These are phyloP conservation scores for Drosophila ezoana DNA, from an alignment of 2,888 invertebrate species.

Conservation along the genomic window DNA sequence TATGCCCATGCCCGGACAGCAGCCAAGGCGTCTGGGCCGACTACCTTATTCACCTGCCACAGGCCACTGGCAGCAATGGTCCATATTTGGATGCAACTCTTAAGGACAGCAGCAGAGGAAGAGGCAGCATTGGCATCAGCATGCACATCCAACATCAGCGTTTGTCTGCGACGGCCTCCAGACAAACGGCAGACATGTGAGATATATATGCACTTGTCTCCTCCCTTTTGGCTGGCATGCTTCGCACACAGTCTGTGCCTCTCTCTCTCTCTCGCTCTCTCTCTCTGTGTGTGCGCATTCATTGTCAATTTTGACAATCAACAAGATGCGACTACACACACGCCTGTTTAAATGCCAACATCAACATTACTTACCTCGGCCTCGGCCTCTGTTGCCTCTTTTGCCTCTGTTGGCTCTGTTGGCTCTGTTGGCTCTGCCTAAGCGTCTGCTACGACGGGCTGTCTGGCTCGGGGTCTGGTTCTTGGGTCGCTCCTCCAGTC, in stretches of 20 bases:
- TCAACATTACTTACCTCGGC: constrained; percentile 58
- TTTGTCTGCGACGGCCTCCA: constrained; percentile 73
- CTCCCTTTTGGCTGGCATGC: constrained; percentile 28
- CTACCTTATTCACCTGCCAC: constrained; percentile 74
- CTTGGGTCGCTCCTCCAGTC: constrained; percentile 13
- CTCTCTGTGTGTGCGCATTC: constrained; percentile 58
- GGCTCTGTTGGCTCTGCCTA: constrained; percentile 15
- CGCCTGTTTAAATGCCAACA: constrained; percentile 75
- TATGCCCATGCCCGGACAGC: constrained; percentile 37
- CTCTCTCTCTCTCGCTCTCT: not conserved
- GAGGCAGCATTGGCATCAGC: constrained; percentile 43
- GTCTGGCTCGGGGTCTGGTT: constrained; percentile 67
- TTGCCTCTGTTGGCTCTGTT: constrained; percentile 6
- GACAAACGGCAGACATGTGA: constrained; percentile 82
- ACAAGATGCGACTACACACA: constrained; percentile 76
- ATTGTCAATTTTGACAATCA: constrained; percentile 83
- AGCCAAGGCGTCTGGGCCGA: constrained; percentile 61
- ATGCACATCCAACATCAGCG: constrained; percentile 58
- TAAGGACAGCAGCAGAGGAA: constrained; percentile 65
- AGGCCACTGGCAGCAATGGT: constrained; percentile 64
- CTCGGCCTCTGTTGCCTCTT: constrained; percentile 33
- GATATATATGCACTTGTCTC: constrained; percentile 82
- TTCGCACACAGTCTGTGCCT: constrained; percentile 5
- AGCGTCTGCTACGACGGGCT: constrained; percentile 64
- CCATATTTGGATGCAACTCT: constrained; percentile 82